phyloP scores from a whole-genome alignment of 2,797 vertebrate genomes.

The Taeniopygia guttata region DNA sequence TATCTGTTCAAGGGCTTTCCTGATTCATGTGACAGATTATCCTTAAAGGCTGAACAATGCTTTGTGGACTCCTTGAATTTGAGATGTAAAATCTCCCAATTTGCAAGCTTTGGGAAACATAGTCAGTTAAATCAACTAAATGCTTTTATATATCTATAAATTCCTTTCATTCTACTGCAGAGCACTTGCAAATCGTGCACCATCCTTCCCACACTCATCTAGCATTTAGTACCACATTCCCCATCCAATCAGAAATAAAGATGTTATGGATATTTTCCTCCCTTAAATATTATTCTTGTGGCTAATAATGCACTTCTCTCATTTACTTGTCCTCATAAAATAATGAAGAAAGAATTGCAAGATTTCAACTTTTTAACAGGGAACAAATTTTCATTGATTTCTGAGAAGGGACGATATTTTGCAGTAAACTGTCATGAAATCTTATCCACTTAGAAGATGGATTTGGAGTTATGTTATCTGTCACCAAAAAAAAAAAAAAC shows the following conservation, averaged over 20 bases:
- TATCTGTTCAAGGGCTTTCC: background rate
- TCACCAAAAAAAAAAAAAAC: background rate
- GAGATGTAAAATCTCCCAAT: conserved; percentile 11
- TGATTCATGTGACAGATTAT: background rate
- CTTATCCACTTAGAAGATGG: background rate
- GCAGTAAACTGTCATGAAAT: background rate
- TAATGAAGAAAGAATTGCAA: background rate
- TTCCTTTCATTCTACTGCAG: conserved; percentile 2
- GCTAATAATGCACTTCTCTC: background rate
- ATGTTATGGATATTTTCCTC: background rate
- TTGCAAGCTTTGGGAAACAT: background rate
- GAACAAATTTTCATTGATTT: background rate
- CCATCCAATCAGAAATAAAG: background rate
- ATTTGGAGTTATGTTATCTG: background rate
- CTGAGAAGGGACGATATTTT: background rate
- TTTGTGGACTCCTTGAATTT: background rate
- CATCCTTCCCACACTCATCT: background rate
- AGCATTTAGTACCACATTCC: background rate
- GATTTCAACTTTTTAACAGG: background rate
- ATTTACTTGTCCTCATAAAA: background rate
- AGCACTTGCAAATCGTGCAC: background rate
- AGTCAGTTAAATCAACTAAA: conserved; percentile 26
- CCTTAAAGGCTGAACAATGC: background rate
- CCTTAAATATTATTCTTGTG: conserved; percentile 14
- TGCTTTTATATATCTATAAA: background rate